Conservation (phyloP, 1,140 invertebrate species). For the Aricia agestis region DNA sequence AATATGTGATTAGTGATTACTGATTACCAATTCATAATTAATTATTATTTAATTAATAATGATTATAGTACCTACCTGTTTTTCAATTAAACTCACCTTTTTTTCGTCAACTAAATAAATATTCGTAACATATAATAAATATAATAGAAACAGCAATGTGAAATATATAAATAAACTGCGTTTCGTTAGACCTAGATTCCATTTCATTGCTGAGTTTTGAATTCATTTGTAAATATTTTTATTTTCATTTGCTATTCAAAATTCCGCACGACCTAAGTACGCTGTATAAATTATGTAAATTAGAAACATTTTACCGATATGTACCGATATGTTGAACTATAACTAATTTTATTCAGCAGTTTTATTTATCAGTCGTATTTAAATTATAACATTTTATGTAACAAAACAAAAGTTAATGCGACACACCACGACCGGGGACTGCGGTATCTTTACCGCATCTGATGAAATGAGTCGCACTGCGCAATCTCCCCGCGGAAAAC, state of each 20-base stretch:
- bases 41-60: constrained; percentile 7
- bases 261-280: constrained; percentile 7
- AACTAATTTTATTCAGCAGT: neutral
- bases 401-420: constrained; percentile 7
- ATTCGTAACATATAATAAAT: constrained; percentile 69
- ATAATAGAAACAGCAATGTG: constrained; percentile 67
- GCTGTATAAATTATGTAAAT: constrained; percentile 10
- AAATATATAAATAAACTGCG: constrained; percentile 67
- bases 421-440: constrained; percentile 11
- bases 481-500: constrained; percentile 22
- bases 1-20: no score
- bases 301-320: neutral
- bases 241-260: constrained; percentile 14
- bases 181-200: constrained; percentile 56
- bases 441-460: constrained; percentile 13
- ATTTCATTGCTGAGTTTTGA: constrained; percentile 61
- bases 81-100: constrained; percentile 40
- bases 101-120: constrained; percentile 67
- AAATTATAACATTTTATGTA: neutral
- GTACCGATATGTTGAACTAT: neutral
- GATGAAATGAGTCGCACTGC: constrained; percentile 19
- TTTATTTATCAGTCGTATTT: neutral
- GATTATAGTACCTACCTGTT: no score
- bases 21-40: no score
- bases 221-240: constrained; percentile 47